A percentile compares a stretch with the other conserved stretches of the same genome.
Conservation (phyloP, 2,797 vertebrate species). For the Perodicticus potto region DNA sequence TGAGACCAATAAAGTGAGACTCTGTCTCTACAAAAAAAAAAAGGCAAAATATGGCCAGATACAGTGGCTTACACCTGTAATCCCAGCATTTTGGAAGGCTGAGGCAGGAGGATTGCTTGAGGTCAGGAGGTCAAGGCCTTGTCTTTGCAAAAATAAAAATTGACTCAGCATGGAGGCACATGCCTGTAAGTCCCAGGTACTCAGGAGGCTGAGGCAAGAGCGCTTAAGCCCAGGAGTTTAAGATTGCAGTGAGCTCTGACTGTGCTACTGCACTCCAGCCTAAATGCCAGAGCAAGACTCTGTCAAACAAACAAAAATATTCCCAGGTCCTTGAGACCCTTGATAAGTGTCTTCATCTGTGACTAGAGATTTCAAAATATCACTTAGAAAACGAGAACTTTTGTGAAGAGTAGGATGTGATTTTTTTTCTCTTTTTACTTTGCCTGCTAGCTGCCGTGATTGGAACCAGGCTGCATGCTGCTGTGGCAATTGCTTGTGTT, state of each 20-base stretch:
- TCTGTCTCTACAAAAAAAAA: no score
- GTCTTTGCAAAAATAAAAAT: neutral
- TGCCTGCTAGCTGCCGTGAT: conserved; percentile 93
- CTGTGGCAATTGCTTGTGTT: conserved; percentile 93
- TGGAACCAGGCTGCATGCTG: conserved; percentile 94
- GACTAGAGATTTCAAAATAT: neutral
- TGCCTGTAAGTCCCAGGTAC: neutral
- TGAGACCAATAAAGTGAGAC: no score
- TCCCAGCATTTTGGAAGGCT: neutral
- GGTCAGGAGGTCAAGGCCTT: neutral
- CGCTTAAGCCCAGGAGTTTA: neutral
- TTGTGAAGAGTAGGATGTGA: neutral
- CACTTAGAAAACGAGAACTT: neutral
- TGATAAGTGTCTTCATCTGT: neutral
- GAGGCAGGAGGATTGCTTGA: neutral
- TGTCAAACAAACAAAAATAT: neutral
- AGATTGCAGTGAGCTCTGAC: neutral
- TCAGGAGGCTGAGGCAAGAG: neutral
- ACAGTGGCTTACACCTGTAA: neutral
- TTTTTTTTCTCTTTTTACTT: neutral
- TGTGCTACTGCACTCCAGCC: neutral
- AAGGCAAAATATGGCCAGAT: neutral
- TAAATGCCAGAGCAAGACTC: neutral
- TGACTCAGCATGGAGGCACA: neutral
- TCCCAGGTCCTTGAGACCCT: neutral